Evolutionary conservation across 2,113 vertebrate species (phyloP), one percentile per base, ranked within the genome.

Genomic region (Tragelaphus strepsiceros): DNA sequence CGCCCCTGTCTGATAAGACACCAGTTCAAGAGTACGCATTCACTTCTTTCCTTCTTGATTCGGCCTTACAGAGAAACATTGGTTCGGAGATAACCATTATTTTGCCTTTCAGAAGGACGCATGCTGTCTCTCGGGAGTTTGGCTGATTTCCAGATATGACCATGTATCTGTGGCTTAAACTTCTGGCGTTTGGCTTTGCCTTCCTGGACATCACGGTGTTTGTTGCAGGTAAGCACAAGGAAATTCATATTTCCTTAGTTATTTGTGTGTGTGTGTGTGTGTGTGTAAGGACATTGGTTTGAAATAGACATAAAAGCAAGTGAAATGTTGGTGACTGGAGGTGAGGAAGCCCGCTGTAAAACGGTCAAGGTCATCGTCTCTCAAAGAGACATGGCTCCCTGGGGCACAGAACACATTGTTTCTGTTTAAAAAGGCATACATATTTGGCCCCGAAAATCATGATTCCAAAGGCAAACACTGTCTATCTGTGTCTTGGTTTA

Each of bases 101-200:
- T 98, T 99, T 99, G 98, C 98, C 98, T 98, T 99, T 97, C 97
- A 98, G 98, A 98, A 98, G 99, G 97, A 99, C 99, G 98, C 97
- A 99, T 99, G 99, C 99, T 99, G 98, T 98, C 99, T 98, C 98
- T 87, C 98, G 97, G 98, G 98, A 98, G 98, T 98, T 98, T 97
- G 56, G 96, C 98, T 97, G 96, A 98, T 98, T 98, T 97, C 98
- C 98, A 99, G 99, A 99, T 96, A 99, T 99, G 99, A 99, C 99
- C 99, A 98, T 99, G 98, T 96, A 98, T 98, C 97, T 98, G 97
- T 98, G 99, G 99, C 98, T 99, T 96, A 98, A 98, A 97, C 95
- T 99, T 94, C 97, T 99, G 98, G 98, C 98, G 24, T 98, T 99
- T 97, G 99, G 97, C 88, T 96, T 98, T 81, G 98, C 97, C 7